Conservation (phyloP, 2,888 invertebrate species). For the Perithous albicinctus region DNA sequence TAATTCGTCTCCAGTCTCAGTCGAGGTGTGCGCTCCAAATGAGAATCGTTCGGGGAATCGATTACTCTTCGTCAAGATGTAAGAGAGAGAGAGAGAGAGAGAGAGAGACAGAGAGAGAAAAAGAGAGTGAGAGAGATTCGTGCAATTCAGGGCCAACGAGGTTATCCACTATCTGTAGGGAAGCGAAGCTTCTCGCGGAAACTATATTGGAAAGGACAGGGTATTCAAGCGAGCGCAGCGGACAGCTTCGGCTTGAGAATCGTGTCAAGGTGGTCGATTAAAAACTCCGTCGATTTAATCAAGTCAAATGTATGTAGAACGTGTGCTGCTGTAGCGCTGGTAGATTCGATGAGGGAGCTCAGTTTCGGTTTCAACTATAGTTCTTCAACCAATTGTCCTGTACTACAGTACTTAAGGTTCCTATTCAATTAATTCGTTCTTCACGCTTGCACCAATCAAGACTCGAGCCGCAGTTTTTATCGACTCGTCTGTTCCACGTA, state of each 20-base stretch:
- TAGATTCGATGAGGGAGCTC: conserved; percentile 21
- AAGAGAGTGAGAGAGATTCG: too few relatives aligned
- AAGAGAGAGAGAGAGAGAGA: too few relatives aligned
- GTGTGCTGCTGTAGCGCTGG: not conserved
- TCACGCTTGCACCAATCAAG: conserved; percentile 1
- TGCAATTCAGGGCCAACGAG: conserved; percentile 40
- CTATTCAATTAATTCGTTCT: conserved; percentile 9
- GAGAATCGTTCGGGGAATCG: conserved; percentile 54
- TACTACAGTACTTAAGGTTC: not conserved
- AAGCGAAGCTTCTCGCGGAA: conserved; percentile 35
- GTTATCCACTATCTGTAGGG: conserved; percentile 55
- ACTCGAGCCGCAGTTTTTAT: not conserved
- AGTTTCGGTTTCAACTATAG: conserved; percentile 8
- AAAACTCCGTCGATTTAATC: conserved; percentile 55
- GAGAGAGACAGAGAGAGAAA: too few relatives aligned
- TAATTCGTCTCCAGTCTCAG: conserved; percentile 20
- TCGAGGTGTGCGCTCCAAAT: conserved; percentile 21
- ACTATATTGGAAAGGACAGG: conserved; percentile 38
- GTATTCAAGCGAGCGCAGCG: not conserved
- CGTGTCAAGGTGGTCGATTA: conserved; percentile 57
- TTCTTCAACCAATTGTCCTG: not conserved
- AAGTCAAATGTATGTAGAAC: conserved; percentile 29
- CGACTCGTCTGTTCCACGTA: not conserved
- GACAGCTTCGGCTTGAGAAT: conserved; percentile 22
- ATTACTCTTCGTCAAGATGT: conserved; percentile 47